Evolutionary conservation across 1,140 invertebrate species (phyloP).

Genomic region (Lepidostoma basale): DNA sequence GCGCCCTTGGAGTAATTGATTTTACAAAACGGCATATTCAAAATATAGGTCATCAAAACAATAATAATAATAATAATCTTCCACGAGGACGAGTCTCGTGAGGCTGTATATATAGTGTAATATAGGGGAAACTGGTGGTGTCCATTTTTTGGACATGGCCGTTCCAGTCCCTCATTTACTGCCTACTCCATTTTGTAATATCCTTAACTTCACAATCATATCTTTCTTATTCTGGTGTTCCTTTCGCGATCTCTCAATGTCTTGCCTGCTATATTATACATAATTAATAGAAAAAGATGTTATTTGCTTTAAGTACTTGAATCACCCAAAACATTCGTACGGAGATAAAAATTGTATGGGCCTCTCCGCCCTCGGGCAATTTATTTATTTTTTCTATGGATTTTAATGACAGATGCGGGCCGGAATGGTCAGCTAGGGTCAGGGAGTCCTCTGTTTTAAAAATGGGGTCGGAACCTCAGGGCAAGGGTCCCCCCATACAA

Average conservation of each 20-base stretch:
- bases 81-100: too few relatives aligned
- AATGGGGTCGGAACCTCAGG: constrained; percentile 33
- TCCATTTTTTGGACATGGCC: too few relatives aligned
- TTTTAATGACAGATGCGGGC: constrained; percentile 47
- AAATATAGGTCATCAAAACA: too few relatives aligned
- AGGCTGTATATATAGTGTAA: too few relatives aligned
- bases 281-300: neutral
- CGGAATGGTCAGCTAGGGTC: constrained; percentile 43
- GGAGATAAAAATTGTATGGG: constrained; percentile 38
- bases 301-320: constrained; percentile 16
- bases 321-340: constrained; percentile 21
- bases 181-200: too few relatives aligned
- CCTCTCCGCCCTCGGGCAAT: constrained; percentile 30
- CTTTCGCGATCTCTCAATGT: neutral
- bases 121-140: too few relatives aligned
- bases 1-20: too few relatives aligned
- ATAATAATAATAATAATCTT: too few relatives aligned
- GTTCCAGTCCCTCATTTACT: too few relatives aligned
- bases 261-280: neutral
- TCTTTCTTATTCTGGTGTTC: too few relatives aligned
- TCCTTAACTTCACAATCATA: too few relatives aligned
- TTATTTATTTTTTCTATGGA: constrained; percentile 44
- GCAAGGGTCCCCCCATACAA: constrained; percentile 39
- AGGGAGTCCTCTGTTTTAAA: constrained; percentile 42
- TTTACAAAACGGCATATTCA: too few relatives aligned